Conservation (phyloP, 92 coral and sea anemone species). For the Epizoanthus illoricatus region DNA sequence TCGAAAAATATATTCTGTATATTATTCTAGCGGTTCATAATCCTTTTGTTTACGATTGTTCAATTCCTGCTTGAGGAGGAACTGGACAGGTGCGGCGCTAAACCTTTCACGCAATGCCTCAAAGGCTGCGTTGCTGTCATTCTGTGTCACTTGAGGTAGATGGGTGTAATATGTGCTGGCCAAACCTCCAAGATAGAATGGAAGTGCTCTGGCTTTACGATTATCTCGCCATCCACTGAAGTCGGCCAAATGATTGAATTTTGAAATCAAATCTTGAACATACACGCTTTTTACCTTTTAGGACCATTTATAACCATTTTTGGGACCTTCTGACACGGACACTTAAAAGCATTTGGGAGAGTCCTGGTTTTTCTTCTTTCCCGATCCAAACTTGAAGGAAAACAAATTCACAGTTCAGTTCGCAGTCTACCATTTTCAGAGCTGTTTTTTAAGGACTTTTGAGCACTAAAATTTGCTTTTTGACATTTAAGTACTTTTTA, state of each 20-base stretch:
- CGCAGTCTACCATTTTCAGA: too few species aligned
- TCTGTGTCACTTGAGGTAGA: background rate
- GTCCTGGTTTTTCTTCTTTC: too few species aligned
- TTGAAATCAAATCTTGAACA: background rate
- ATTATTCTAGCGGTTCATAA: background rate
- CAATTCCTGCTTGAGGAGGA: background rate
- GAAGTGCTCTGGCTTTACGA: background rate
- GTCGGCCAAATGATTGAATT: background rate
- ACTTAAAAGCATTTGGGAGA: too few species aligned
- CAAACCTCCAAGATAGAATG: background rate
- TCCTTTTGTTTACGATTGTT: background rate
- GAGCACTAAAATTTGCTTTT: too few species aligned
- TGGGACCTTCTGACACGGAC: too few species aligned
- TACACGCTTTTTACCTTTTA: too few species aligned
- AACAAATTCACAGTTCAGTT: too few species aligned
- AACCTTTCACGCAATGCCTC: background rate
- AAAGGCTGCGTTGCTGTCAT: background rate
- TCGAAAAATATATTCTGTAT: background rate
- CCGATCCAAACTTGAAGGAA: too few species aligned
- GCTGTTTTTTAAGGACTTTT: too few species aligned
- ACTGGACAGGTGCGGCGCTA: background rate
- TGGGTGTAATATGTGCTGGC: background rate
- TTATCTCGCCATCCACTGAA: constrained; percentile 2
- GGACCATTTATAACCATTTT: too few species aligned
- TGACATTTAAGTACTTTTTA: too few species aligned